Percentiles rank a stretch among this genome's conserved stretches.
These are phyloP conservation scores for Ascidia mentula DNA, from an alignment of 23 tunicate species.

Conservation along the genomic window DNA sequence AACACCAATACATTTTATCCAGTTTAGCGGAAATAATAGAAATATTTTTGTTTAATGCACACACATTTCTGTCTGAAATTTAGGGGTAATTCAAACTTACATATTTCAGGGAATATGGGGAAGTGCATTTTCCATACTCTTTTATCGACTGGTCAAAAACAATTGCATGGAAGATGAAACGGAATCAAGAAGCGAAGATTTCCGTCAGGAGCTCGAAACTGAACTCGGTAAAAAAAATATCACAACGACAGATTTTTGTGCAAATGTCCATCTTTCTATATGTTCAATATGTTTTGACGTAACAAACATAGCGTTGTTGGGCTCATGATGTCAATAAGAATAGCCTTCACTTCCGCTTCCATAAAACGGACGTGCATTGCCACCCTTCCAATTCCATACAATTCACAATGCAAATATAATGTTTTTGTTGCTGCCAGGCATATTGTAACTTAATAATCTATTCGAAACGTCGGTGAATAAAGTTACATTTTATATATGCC, in stretches of 20 bases:
- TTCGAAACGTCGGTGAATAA: too few relatives aligned
- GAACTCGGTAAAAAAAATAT: conserved; percentile 75
- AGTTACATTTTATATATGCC: too few relatives aligned
- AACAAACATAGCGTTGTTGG: too few relatives aligned
- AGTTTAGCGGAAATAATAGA: neutral
- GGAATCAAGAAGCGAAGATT: conserved; percentile 20
- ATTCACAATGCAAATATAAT: too few relatives aligned
- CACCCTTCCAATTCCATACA: too few relatives aligned
- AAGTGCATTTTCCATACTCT: conserved; percentile 88
- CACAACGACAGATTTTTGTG: neutral
- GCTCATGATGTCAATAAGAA: too few relatives aligned
- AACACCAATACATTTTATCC: too few relatives aligned
- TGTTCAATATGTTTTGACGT: too few relatives aligned
- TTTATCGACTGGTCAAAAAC: conserved; percentile 76
- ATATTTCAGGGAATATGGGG: conserved; percentile 95
- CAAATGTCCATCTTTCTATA: neutral
- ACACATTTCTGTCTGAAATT: neutral
- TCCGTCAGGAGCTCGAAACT: conserved; percentile 43
- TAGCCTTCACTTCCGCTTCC: too few relatives aligned
- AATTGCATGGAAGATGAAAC: conserved; percentile 15
- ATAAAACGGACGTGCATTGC: too few relatives aligned
- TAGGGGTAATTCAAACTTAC: neutral
- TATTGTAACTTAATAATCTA: too few relatives aligned
- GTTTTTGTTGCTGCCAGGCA: too few relatives aligned
- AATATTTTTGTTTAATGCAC: neutral